Base-by-base conservation (phyloP, 2,888 invertebrate genomes). In the Caenorhabditis afra region DNA sequence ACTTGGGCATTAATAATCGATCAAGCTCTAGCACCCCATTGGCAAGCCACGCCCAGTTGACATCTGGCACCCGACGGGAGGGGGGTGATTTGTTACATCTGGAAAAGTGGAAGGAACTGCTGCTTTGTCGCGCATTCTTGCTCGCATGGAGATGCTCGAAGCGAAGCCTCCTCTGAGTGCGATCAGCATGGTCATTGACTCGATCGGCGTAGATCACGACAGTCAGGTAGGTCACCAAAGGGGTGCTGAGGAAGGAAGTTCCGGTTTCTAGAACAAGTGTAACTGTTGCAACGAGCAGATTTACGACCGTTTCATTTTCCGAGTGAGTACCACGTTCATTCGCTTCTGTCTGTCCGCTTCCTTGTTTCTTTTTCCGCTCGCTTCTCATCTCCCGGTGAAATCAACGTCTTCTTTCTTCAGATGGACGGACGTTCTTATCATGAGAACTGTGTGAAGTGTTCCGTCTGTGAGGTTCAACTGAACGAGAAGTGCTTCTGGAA, bases 401-500 rank as follows among this genome's bases (percentile, higher is more conserved):
- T 29, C n/a, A n/a, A n/a, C n/a, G 11, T 12, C 11, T 41, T 44
- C 52, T 1, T 10, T 39, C 68, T 68, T 8, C 74, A 85, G 85
- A 79, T 85, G 53, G 85, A 81, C 14, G 68, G 64, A 14, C 57
- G 66, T 8, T 78, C 80, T 1, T 98, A 97, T 96, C 99, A 99
- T 92, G 95, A 96, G 85, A 94, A 95, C 86, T 99, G 99, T 92
- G 97, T 98, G 83, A 94, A 96, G 89, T 99, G 98, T 92, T 95
- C 94, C 91, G 96, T 97, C 92, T 99, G 98, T 93, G 94, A 95
- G 91, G 94, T 94, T 90, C 94, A 94, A 81, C 94, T 99, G 89
- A 95, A 95, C 50, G 97, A 97, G 92, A 97, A 97, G 93, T 99
- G 99, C 93, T 99, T 96, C 93, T 96, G 95, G 88, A 93, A 97